Evolutionary conservation across 2,888 invertebrate species (phyloP).

Genomic region (Polymixis flavicincta): DNA sequence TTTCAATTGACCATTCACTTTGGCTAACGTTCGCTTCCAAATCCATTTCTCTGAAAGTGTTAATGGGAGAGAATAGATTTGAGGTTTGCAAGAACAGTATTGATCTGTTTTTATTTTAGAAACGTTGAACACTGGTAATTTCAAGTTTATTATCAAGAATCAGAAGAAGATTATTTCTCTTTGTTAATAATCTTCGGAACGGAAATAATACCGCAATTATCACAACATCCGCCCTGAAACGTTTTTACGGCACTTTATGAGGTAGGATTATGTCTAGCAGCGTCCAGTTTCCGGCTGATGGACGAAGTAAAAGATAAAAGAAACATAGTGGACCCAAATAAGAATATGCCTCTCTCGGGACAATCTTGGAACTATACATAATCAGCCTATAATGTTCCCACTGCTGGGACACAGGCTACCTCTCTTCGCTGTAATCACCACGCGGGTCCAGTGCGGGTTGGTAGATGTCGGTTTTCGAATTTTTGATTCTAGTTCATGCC

Average conservation of each 20-base stretch:
- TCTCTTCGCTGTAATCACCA: no score
- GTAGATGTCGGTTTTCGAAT: no score
- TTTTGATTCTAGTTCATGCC: no score
- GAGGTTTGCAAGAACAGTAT: background rate
- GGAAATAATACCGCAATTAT: slow-evolving; percentile 1
- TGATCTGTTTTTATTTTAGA: background rate
- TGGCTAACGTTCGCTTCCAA: background rate
- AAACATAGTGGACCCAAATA: background rate
- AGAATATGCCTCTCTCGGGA: background rate
- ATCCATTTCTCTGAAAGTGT: background rate
- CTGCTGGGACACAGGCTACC: no score
- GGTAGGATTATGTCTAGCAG: background rate
- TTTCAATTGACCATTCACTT: background rate
- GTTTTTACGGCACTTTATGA: background rate
- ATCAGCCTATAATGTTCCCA: no score
- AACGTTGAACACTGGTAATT: fast-evolving
- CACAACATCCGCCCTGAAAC: background rate
- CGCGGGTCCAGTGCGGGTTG: no score
- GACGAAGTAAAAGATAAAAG: slow-evolving; percentile 3
- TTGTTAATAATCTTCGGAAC: background rate
- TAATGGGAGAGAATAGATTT: background rate
- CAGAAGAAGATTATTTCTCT: background rate
- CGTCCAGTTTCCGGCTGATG: slow-evolving; percentile 3
- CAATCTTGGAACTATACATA: background rate
- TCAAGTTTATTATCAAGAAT: background rate